Evolutionary conservation across 2,797 vertebrate species (phyloP), one percentile per base, ranked within the genome.

Genomic region (Enteromius thamalakanensis): DNA sequence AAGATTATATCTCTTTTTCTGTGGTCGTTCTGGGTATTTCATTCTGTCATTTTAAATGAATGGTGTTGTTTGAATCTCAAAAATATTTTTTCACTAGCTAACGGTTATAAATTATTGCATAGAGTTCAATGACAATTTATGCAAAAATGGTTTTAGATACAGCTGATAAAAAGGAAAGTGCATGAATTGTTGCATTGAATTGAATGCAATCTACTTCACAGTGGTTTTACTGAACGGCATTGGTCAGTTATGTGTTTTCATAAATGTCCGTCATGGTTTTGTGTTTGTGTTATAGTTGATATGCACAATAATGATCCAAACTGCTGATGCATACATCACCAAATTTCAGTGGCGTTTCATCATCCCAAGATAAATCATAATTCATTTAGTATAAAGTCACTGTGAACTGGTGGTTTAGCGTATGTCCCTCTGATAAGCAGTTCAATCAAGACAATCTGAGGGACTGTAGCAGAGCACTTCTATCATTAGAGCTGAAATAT

Each of bases 121-220:
- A 23, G 55, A 29, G 4, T 42, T 11, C 42, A 77, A 45, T 21
- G 40, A 65, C 6, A 3, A 21, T 34, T 67, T n/a, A 29, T 67
- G 29, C n/a, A 77, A 64, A 3, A 45, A 62, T 45, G 17, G 40
- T 64, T 77, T 21, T 1, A 2, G 1, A 4, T 37, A 15, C 0
- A 55, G 23, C 4, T 1, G 0, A 32, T 75, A n/a, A 9, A 49
- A 23, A 47, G 3, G 6, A 53, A 64, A 15, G 6, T 3, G 47
- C 8, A 11, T 51, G 87, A 81, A 90, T 85, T 90, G 87, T 92
- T 58, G 91, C 93, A 93, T 93, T 91, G 92, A 88, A 90, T 89
- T 80, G 0, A 40, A 40, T 58, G 70, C 71, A n/a, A 40, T n/a
- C 5, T 4, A 23, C 49, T 23, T 75, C 19, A 23, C 19, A 8